phyloP scores from a whole-genome alignment of 1,140 invertebrate species.

The Calephelis virginiensis region DNA sequence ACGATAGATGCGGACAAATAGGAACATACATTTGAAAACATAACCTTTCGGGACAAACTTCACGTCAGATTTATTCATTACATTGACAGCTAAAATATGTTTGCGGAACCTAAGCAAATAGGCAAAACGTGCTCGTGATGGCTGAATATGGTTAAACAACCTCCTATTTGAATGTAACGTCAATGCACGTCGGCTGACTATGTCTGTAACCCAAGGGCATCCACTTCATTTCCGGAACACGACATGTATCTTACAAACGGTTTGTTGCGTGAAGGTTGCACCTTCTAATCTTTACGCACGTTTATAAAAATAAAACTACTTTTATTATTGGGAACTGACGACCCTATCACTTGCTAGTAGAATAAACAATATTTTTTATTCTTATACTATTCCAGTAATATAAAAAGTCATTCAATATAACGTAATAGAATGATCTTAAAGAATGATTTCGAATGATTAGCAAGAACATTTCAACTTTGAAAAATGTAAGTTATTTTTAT shows the following conservation, averaged over 20 bases:
- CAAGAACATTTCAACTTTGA: too few relatives aligned
- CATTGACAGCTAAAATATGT: slow-evolving; percentile 24
- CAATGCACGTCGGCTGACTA: slow-evolving; percentile 36
- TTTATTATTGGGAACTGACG: too few relatives aligned
- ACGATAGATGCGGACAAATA: too few relatives aligned
- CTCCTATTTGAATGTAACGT: slow-evolving; percentile 38
- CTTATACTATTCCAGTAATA: too few relatives aligned
- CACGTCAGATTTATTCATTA: background rate
- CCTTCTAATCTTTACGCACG: slow-evolving; percentile 27
- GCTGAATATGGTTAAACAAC: slow-evolving; percentile 37
- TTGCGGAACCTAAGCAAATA: slow-evolving; percentile 36
- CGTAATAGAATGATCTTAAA: too few relatives aligned
- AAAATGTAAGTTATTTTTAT: too few relatives aligned
- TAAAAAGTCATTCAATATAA: too few relatives aligned
- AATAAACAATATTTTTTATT: too few relatives aligned
- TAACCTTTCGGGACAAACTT: background rate
- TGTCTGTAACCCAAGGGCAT: slow-evolving; percentile 36
- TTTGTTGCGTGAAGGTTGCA: slow-evolving; percentile 22
- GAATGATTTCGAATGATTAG: too few relatives aligned
- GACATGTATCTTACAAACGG: slow-evolving; percentile 32
- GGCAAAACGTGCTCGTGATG: slow-evolving; percentile 27
- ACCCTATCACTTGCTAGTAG: too few relatives aligned
- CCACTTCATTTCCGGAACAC: slow-evolving; percentile 40
- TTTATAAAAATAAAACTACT: slow-evolving; percentile 6
- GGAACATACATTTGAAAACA: too few relatives aligned